A percentile compares a stretch with the other conserved stretches of the same genome.
phyloP scores from a whole-genome alignment of 2,113 vertebrate genomes.

The Salvator merianae region DNA sequence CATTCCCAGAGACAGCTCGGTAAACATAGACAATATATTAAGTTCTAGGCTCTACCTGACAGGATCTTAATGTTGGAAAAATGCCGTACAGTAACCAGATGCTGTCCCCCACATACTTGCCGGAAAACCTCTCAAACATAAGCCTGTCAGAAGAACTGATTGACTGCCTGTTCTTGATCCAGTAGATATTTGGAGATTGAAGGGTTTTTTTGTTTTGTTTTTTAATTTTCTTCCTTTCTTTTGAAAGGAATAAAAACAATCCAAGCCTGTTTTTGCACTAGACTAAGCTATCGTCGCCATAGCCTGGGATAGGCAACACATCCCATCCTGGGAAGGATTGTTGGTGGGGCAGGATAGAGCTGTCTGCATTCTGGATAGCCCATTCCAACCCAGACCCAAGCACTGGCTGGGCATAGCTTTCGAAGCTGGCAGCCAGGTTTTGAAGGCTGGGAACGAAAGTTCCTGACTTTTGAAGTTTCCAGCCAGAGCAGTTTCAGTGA shows the following conservation, averaged over 20 bases:
- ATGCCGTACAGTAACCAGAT: neutral
- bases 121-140: neutral
- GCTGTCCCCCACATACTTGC: neutral
- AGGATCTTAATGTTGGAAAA: neutral
- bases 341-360: too few relatives aligned
- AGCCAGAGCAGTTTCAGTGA: too few relatives aligned
- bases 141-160: neutral
- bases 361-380: too few relatives aligned
- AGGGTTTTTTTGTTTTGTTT: too few relatives aligned
- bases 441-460: too few relatives aligned
- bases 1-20: slow-evolving; percentile 52
- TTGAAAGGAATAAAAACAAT: neutral
- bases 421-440: too few relatives aligned
- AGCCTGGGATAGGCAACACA: too few relatives aligned
- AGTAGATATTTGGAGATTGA: neutral
- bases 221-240: neutral
- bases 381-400: too few relatives aligned
- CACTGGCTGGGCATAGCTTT: too few relatives aligned
- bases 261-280: neutral
- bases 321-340: too few relatives aligned
- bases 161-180: neutral
- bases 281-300: too few relatives aligned
- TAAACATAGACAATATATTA: slow-evolving; percentile 54
- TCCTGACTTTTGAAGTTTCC: too few relatives aligned
- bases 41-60: slow-evolving; percentile 21